Conservation (phyloP, 2,888 invertebrate species). For the Gymnosoma rotundatum region DNA sequence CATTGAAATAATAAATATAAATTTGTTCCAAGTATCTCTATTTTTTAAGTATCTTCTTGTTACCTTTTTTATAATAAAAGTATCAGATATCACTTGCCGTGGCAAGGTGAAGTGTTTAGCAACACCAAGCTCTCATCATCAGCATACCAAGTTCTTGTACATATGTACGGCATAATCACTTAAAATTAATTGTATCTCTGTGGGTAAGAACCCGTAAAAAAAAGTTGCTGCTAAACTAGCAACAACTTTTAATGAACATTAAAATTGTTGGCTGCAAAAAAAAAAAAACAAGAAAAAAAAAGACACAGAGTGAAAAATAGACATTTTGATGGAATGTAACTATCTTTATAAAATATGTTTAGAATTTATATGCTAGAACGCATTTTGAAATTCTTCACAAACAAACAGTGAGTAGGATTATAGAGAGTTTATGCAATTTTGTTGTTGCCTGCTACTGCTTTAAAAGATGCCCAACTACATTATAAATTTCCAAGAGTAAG, state of each 20-base stretch:
- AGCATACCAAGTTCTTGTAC: slow-evolving; percentile 28
- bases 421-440: neutral
- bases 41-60: slow-evolving; percentile 7
- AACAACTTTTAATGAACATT: slow-evolving; percentile 67
- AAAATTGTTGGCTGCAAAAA: slow-evolving; percentile 41
- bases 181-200: slow-evolving; percentile 27
- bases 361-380: slow-evolving; percentile 32
- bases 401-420: neutral
- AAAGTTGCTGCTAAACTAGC: slow-evolving; percentile 48
- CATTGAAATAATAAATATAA: slow-evolving; percentile 63
- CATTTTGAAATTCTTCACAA: slow-evolving; percentile 6
- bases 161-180: slow-evolving; percentile 32
- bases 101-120: slow-evolving; percentile 44
- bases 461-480: slow-evolving; percentile 48
- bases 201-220: slow-evolving; percentile 30
- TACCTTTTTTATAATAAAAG: slow-evolving; percentile 41
- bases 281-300: neutral
- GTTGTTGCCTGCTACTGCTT: slow-evolving; percentile 48
- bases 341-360: slow-evolving; percentile 56
- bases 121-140: slow-evolving; percentile 8
- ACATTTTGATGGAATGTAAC: slow-evolving; percentile 26
- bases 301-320: neutral
- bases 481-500: slow-evolving; percentile 69
- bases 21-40: slow-evolving; percentile 55
- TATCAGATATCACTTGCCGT: slow-evolving; percentile 63